Base-by-base conservation (phyloP, 2,888 invertebrate species). In the Conops quadrifasciatus region DNA sequence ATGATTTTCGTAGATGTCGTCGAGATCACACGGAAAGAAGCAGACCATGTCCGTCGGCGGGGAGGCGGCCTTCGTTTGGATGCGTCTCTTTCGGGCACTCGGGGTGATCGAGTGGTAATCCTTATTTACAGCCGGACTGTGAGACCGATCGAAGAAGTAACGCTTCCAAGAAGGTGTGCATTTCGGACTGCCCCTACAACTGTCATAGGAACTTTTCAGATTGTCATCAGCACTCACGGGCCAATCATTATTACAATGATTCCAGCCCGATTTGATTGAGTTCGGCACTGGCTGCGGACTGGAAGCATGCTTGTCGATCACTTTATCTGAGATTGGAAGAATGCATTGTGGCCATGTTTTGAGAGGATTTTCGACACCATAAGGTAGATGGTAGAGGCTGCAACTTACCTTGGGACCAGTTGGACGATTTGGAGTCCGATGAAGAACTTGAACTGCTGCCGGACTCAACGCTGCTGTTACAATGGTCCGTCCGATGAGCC, bases 11-110 rank as follows among this genome's bases (percentile, higher is more conserved):
- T 82, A 84, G 45, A 86, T 86, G 71, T 86, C 86, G 74, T 86
- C 85, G 74, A 86, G 82, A 81, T 86, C 86, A 71, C 86, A 85
- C 24, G 86, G 85, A 77, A 86, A 86, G 74, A 77, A 85, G 2
- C 85, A 85, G 59, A 78, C 78, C 36, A 36, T 36, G 16, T 81
- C 79, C 21, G 76, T 76, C 1, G 78, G 79, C 21, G 84, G 85
- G 28, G 85, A 85, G 47, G 83, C 83, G 36, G 80, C 80, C 67
- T 78, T 80, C 16, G 78, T 73, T 36, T 83, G 84, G 7, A 80
- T 78, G 19, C 79, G 80, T 3, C 79, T 78, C 11, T 82, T 81
- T 19, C 86, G 85, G 75, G 82, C 77, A 73, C 82, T 82, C 86
- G 85, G 77, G 53, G 78, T 28, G 16, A 16, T 45, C 0, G 16